Base-by-base conservation (phyloP, 2,113 vertebrate species). In the Scolopax mira region DNA sequence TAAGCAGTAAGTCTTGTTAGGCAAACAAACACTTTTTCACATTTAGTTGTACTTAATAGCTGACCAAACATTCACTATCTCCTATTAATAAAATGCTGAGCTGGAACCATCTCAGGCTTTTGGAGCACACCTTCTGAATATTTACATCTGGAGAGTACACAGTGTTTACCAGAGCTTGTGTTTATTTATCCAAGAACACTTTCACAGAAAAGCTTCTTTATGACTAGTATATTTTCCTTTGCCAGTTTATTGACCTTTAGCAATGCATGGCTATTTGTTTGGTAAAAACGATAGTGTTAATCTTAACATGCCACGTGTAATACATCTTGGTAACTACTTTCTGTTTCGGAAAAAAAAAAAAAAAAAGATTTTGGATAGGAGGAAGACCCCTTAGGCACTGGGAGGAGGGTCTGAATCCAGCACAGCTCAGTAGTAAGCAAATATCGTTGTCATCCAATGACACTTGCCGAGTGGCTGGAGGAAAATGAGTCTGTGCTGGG, bases 101-200 rank as follows among this genome's bases (percentile, higher is more conserved):
- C 88, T 96, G 96, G 90, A 97, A 92, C 30, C 25, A 57, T 86
- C 88, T 94, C 85, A 44, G 77, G 80, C 80, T 94, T 96, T 95
- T 90, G 75, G 79, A 92, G 88, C 65, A 91, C 71, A 96, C 94
- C 93, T 98, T 90, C 93, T 97, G 88, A 89, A 86, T 95, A 97
- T 94, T 97, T 96, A 94, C 62, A 69, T 84, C 78, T 83, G 64
- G 75, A 92, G 96, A 96, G 96, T 81, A 93, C 94, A 89, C 69
- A 95, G 75, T 95, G 78, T 97, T 97, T 97, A 93, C 71, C 97
- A 96, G 95, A 88, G 46, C 58, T 91, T 22, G 3, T 95, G 90
- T 88, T 96, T 96, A 85, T 96, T 97, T 96, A 91, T 93, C 73
- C 46, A 84, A 92, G 95, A 96, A 92, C 84, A 78, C 70, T 82